Percentiles rank a stretch among this genome's conserved stretches.
Conservation (phyloP, 1,140 invertebrate genomes). For the Polypedilum vanderplanki region DNA sequence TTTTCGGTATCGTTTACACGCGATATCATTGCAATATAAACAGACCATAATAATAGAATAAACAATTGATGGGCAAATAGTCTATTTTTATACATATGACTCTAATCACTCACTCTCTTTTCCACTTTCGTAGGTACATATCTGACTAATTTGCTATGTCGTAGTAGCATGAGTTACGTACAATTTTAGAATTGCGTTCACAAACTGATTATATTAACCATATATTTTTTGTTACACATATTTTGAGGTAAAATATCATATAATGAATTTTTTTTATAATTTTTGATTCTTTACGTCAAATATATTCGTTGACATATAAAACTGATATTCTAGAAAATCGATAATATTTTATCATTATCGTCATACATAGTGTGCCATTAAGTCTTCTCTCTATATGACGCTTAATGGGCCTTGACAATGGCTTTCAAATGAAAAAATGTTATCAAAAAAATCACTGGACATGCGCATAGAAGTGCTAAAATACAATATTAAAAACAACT, state of each 20-base stretch:
- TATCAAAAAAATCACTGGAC: background rate
- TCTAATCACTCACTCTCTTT: background rate
- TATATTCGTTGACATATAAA: background rate
- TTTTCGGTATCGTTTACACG: background rate
- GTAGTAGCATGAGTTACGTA: background rate
- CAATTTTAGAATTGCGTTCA: background rate
- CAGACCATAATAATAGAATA: background rate
- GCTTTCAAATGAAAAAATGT: slow-evolving; percentile 1
- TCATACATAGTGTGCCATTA: background rate
- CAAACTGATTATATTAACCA: too few relatives aligned
- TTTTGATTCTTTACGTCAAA: too few relatives aligned
- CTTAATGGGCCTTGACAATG: slow-evolving; percentile 17
- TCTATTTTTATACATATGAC: background rate
- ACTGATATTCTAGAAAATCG: background rate
- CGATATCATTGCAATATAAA: slow-evolving; percentile 13
- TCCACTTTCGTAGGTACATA: background rate
- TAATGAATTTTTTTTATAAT: too few relatives aligned
- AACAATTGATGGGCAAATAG: background rate
- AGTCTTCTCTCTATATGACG: background rate
- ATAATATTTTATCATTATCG: slow-evolving; percentile 1
- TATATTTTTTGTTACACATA: too few relatives aligned
- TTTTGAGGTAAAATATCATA: too few relatives aligned
- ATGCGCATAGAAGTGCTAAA: background rate
- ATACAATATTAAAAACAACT: background rate
- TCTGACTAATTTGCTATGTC: background rate